These are phyloP conservation scores for Hylaea fasciaria DNA, from an alignment of 2,888 invertebrate species.

Conservation along the genomic window DNA sequence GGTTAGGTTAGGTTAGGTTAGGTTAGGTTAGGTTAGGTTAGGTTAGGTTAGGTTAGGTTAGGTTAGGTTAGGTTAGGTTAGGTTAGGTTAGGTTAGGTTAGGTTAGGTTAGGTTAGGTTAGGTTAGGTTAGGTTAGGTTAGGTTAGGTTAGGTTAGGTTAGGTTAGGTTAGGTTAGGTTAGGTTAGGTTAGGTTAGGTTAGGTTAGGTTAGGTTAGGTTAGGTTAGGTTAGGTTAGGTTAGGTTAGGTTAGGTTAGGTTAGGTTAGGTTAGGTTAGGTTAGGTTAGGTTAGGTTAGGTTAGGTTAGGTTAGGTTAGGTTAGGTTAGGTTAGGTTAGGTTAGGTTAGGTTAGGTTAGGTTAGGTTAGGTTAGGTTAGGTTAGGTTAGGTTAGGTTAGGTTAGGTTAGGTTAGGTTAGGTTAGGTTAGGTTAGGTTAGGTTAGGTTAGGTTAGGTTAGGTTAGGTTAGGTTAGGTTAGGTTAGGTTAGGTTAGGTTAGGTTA, in stretches of 20 bases:
- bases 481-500: constrained; percentile 32
- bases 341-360: constrained; percentile 31
- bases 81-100: constrained; percentile 31
- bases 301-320: constrained; percentile 36
- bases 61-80: constrained; percentile 18
- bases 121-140: constrained; percentile 34
- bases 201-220: constrained; percentile 33
- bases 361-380: constrained; percentile 37
- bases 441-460: constrained; percentile 24
- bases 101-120: constrained; percentile 11
- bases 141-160: constrained; percentile 28
- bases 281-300: constrained; percentile 35
- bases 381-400: constrained; percentile 39
- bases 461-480: not conserved
- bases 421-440: constrained; percentile 16
- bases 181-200: constrained; percentile 36
- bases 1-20: constrained; percentile 5
- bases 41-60: constrained; percentile 33
- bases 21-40: constrained; percentile 22
- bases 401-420: constrained; percentile 39
- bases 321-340: too few relatives aligned
- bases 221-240: constrained; percentile 39
- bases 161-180: constrained; percentile 37
- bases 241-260: constrained; percentile 36
- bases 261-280: constrained; percentile 36